A percentile compares a stretch with the other conserved stretches of the same genome.
Conservation (phyloP, 1,140 invertebrate species). For the Nymphalis io region DNA sequence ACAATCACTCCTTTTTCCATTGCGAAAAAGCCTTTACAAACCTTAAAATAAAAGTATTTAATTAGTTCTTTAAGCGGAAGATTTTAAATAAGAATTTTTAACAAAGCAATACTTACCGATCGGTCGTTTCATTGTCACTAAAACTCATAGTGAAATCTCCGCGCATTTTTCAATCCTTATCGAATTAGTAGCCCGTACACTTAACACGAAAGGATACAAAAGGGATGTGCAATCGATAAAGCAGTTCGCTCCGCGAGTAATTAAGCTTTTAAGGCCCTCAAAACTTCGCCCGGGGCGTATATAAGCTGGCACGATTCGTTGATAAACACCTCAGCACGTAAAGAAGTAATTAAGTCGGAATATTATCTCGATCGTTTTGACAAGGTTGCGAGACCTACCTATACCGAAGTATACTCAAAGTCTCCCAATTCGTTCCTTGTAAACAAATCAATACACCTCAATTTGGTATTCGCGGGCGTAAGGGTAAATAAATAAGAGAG, state of each 20-base stretch:
- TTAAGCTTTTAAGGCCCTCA: conserved; percentile 68
- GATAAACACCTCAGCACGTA: conserved; percentile 71
- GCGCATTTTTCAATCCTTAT: conserved; percentile 70
- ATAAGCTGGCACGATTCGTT: conserved; percentile 64
- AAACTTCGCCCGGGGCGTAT: conserved; percentile 56
- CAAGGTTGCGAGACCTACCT: conserved; percentile 69
- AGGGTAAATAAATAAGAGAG: conserved; percentile 36
- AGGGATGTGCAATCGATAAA: conserved; percentile 72
- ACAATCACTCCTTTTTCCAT: conserved; percentile 52
- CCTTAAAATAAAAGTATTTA: conserved; percentile 22
- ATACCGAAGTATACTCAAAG: conserved; percentile 51
- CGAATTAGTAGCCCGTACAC: conserved; percentile 46
- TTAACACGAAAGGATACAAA: conserved; percentile 52
- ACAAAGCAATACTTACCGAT: conserved; percentile 52
- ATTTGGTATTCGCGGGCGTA: conserved; percentile 65
- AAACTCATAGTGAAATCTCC: conserved; percentile 50
- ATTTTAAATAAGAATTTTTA: neutral
- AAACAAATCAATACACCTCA: conserved; percentile 78
- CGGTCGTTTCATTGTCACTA: conserved; percentile 48
- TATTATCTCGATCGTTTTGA: conserved; percentile 75
- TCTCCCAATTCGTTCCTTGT: conserved; percentile 62
- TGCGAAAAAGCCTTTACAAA: conserved; percentile 22
- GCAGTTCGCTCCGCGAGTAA: conserved; percentile 59
- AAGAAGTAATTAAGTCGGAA: conserved; percentile 70
- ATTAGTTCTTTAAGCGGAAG: conserved; percentile 2